Evolutionary conservation across 2,888 invertebrate species (phyloP).

Genomic region (Sepiola atlantica): DNA sequence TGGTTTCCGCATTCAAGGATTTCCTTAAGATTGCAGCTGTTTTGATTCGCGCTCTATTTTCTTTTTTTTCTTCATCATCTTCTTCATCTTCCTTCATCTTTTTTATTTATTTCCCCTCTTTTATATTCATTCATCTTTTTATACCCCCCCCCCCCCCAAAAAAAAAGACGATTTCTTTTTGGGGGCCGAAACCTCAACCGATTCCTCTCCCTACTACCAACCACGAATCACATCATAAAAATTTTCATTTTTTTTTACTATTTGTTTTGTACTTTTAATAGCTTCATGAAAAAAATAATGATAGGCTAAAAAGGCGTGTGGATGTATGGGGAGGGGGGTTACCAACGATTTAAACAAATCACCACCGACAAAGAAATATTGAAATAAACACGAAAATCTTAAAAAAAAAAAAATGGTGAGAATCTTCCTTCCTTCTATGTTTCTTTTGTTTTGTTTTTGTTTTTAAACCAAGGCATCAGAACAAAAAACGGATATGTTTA

Average conservation of each 20-base stretch:
- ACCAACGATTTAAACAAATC: conserved; percentile 15
- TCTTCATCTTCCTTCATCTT: neutral
- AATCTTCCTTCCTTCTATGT: neutral
- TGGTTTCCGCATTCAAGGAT: no score
- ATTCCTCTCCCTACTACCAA: neutral
- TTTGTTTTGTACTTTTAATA: neutral
- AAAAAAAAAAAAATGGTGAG: neutral
- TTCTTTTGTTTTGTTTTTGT: neutral
- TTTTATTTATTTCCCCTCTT: neutral
- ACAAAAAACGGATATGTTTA: neutral
- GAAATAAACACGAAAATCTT: neutral
- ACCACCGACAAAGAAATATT: neutral
- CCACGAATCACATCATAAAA: neutral
- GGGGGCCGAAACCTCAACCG: neutral
- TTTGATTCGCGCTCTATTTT: neutral
- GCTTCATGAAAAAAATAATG: neutral
- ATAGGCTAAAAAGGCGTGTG: neutral
- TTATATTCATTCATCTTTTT: no score
- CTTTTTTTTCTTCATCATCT: neutral
- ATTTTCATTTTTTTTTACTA: neutral
- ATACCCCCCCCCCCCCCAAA: neutral
- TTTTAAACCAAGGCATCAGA: neutral
- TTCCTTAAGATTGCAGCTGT: no score
- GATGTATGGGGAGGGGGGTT: no score
- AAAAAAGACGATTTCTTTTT: neutral